Conservation (phyloP, 2,113 vertebrate genomes). For the Ochotona curzoniae region DNA sequence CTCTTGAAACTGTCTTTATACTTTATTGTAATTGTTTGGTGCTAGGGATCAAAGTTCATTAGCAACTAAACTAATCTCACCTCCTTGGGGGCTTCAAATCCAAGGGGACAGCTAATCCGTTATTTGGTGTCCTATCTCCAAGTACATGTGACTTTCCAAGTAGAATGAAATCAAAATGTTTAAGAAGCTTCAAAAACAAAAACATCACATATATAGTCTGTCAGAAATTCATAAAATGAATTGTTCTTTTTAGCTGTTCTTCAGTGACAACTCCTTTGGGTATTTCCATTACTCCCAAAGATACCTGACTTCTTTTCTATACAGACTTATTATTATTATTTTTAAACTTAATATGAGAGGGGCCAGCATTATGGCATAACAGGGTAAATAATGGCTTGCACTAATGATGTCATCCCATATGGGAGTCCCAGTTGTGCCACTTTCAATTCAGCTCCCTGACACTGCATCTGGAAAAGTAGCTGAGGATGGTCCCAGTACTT, state of each 20-base stretch:
- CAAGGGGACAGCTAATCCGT: constrained; percentile 11
- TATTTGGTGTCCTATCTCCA: constrained; percentile 41
- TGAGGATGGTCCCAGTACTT: no score
- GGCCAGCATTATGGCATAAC: no score
- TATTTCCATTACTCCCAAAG: not conserved
- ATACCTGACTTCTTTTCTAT: not conserved
- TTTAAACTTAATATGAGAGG: no score
- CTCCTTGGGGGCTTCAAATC: constrained; percentile 66
- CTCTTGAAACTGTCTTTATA: constrained; percentile 60
- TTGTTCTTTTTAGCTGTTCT: constrained; percentile 27
- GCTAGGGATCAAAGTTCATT: constrained; percentile 73
- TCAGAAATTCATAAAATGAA: not conserved
- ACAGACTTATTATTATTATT: not conserved
- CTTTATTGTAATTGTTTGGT: constrained; percentile 64
- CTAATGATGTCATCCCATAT: no score
- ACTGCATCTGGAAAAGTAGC: no score
- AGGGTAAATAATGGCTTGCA: no score
- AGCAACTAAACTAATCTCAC: constrained; percentile 78
- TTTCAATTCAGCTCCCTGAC: no score
- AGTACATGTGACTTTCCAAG: not conserved
- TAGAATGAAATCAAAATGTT: constrained; percentile 27
- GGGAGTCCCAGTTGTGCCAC: no score
- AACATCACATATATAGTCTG: not conserved
- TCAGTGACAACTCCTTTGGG: constrained; percentile 9
- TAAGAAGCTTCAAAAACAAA: constrained; percentile 28